Evolutionary conservation across 2,888 invertebrate species (phyloP), one percentile per base, ranked within the genome.

Genomic region (Tortrix viridana): DNA sequence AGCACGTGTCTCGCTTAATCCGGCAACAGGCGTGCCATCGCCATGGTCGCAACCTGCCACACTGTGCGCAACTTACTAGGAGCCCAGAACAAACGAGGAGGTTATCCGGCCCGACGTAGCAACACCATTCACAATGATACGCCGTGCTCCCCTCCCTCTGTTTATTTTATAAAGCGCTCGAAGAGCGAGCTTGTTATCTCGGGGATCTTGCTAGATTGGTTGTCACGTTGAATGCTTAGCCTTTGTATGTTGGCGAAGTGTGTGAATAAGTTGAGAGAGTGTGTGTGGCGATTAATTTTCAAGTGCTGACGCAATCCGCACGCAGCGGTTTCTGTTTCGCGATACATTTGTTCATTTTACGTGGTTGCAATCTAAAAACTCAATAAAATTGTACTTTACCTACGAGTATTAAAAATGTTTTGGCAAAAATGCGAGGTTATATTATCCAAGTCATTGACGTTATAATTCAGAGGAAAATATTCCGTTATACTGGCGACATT

Each of bases 11-110:
- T 41, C 38, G 52, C 43, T 49, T 47, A 60, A 56, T 50, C 46
- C 69, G 69, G 69, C 73, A 60, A 69, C 73, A 70, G 72, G 70
- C 71, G 69, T 68, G 67, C 65, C 65, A 50, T 68, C 74, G 73
- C 65, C 71, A 76, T 81, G 81, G 81, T 80, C 83, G 80, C 82
- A 83, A 83, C 83, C 81, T 80, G 84, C 83, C 83, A 76, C 84
- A 79, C 74, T 82, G 80, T 88, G 88, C 89, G 89, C 89, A 85
- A 79, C 75, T 69, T 88, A 90, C 89, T 80, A 90, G 89, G 89
- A 75, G 66, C 67, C 50, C 84, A 91, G 77, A 80, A 74, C 6
- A 9, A 4, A 4, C 54, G n/a, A 74, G 68, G 77, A 85, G 78
- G 54, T 75, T 64, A 61, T 59, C 44, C 60, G 63, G 62, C 26